phyloP scores from a whole-genome alignment of 2,113 vertebrate genomes.

The Ochotona princeps region DNA sequence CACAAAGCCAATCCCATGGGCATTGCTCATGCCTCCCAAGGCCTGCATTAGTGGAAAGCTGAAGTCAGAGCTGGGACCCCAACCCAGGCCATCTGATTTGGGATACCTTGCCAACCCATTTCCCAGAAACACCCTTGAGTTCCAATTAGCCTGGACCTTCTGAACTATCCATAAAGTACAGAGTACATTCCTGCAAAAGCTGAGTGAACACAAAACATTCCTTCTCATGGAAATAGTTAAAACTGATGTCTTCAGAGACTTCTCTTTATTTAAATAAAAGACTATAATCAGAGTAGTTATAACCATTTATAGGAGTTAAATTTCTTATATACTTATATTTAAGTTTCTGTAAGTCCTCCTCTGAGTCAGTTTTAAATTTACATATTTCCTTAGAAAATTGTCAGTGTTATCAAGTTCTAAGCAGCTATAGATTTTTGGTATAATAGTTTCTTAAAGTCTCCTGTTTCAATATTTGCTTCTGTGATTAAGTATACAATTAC shows the following conservation, averaged over 20 bases:
- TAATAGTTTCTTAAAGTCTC: slow-evolving; percentile 19
- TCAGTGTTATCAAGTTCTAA: slow-evolving; percentile 6
- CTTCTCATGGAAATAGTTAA: slow-evolving; percentile 36
- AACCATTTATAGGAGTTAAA: neutral
- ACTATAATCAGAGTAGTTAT: neutral
- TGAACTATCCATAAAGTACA: no score
- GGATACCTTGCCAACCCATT: no score
- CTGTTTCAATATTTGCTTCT: slow-evolving; percentile 5
- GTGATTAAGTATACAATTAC: neutral
- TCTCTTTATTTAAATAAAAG: neutral
- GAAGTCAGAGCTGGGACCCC: no score
- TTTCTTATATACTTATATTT: neutral
- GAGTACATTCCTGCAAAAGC: neutral
- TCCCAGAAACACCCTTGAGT: no score
- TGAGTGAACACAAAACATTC: slow-evolving; percentile 11
- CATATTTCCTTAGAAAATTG: neutral
- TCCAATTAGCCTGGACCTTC: no score
- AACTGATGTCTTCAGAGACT: neutral
- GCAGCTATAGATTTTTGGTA: neutral
- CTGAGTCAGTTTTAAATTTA: slow-evolving; percentile 5
- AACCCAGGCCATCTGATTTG: no score
- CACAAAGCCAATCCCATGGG: no score
- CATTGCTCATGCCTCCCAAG: no score
- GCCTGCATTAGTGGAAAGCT: no score
- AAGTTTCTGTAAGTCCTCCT: neutral